Base-by-base conservation (phyloP, 2,888 invertebrate genomes). In the Macaria liturata region DNA sequence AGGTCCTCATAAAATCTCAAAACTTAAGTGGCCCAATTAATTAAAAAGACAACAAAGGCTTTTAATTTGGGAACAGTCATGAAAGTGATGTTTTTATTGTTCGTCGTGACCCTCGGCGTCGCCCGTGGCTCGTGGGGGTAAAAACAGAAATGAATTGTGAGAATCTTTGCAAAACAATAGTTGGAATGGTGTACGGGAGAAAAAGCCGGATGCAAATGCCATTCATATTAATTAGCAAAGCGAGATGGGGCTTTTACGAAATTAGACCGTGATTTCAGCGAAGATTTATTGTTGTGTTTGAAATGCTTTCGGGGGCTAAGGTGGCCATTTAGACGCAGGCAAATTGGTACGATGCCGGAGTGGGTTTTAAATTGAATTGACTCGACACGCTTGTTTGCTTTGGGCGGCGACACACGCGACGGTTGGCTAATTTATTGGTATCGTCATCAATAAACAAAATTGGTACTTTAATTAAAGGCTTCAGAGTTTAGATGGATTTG, bases 171-270 rank as follows among this genome's bases (percentile, higher is more conserved):
- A 88, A 91, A 91, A 91, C 91, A 91, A 91, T 91, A 91, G 91
- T 91, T 90, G 87, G 87, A 86, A 89, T 84, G 85, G 86, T 86
- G 83, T 84, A 84, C 84, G 87, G 83, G 90, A 91, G 91, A 91
- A 91, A 91, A 91, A 91, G 88, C 91, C 88, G 90, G 90, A 91
- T 91, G 91, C 89, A 91, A 91, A 91, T 89, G 88, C 91, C 86
- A 91, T 91, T 91, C 91, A 91, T 91, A 91, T 91, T 91, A 91
- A 91, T 91, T 91, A 91, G 90, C 87, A 91, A 88, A 90, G 91
- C 91, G 90, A 91, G 88, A 91, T 86, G 87, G 87, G 86, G 91
- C 91, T 91, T 91, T 91, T 90, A 91, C 91, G 88, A 91, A 91
- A 91, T 91, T 91, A 91, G 90, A 88, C 86, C 88, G 89, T 90